Percentiles rank a stretch among this genome's conserved stretches.
phyloP scores from a whole-genome alignment of 2,888 invertebrate genomes.

The Drosophila fungiperda region DNA sequence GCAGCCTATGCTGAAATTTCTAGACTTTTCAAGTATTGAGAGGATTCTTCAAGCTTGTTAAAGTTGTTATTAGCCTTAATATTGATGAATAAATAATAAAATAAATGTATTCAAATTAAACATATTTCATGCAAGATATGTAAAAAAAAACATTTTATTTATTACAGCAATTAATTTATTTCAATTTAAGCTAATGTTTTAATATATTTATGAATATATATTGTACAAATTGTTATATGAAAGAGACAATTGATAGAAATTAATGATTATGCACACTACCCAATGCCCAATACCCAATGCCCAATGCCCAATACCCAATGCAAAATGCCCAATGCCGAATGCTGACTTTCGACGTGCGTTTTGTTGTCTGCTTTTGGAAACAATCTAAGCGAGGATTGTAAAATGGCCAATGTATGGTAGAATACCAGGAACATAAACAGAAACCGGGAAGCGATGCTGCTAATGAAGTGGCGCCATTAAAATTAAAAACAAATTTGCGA shows the following conservation, averaged over 20 bases:
- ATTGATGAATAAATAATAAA: background rate
- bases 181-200: background rate
- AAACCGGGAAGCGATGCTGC: constrained; percentile 6
- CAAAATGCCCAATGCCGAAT: background rate
- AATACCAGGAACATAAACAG: background rate
- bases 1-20: background rate
- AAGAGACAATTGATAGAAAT: background rate
- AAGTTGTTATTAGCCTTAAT: background rate
- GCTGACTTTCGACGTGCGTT: background rate
- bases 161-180: background rate
- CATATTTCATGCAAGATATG: background rate
- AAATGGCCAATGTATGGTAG: background rate
- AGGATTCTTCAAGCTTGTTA: background rate
- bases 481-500: constrained; percentile 50
- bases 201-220: background rate
- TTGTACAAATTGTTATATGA: background rate
- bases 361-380: constrained; percentile 27
- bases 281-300: background rate
- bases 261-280: background rate
- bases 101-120: background rate
- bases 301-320: background rate
- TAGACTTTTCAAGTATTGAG: background rate
- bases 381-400: background rate
- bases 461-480: constrained; percentile 71
- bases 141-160: background rate